Base-by-base conservation (phyloP, 2,113 vertebrate species). In the Mionectes macconnelli region DNA sequence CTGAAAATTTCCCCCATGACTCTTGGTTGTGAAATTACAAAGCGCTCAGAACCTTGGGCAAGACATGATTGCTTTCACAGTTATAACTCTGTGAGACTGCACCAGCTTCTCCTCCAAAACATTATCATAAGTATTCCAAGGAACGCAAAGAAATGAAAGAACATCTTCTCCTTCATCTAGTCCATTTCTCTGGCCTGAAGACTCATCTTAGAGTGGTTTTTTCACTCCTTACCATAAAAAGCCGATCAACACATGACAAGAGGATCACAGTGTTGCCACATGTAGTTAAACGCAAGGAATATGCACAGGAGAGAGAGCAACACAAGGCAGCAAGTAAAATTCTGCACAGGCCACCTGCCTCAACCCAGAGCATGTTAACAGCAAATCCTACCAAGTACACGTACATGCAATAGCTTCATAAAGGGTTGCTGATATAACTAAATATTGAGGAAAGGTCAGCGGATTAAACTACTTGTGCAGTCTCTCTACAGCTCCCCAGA, bases 231-330 rank as follows among this genome's bases (percentile, higher is more conserved):
- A 64, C 9, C 33, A 79, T 55, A 42, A 85, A 72, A 72, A 67
- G 2, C 0, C 0, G 2, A 15, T 30, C 1, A 64, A 69, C 14
- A 20, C 2, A 28, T 4, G 5, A 28, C 44, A 8, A 30, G 52
- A 76, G 8, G 28, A 82, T 35, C 44, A 49, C 21, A 40, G 22
- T 7, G 11, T 14, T 74, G 74, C 37, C 70, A 56, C 20, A 8
- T 11, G 3, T 3, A 8, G 42, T 37, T 66, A 81, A 77, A 83
- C 59, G 37, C 37, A 50, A 64, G 50, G 33, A 52, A 84, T 31
- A 52, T 1, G 10, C 5, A 12, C 30, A 84, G 22, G 78, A 50
- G 12, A 73, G 21, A 74, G 14, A 74, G 39, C 19, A 64, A 39
- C 53, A 72, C 49, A 52, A 66, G 40, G 45, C 59, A 89, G 37